phyloP scores from a whole-genome alignment of 1,140 invertebrate species.

The Procambarus virginalis region DNA sequence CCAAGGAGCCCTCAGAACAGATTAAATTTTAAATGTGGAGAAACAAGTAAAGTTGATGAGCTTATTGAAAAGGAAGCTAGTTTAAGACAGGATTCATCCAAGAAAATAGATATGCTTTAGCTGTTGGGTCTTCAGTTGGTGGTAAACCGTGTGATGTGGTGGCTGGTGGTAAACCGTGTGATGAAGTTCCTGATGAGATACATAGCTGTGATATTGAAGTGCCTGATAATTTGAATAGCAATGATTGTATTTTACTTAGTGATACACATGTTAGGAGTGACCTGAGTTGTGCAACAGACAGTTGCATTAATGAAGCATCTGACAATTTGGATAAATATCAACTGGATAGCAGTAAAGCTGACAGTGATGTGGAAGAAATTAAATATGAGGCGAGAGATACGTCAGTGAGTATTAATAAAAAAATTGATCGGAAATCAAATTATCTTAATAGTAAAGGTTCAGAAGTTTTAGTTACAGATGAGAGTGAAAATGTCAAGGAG shows the following conservation, averaged over 20 bases:
- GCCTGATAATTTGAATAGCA: not conserved
- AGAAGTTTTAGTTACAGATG: not conserved
- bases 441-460: not conserved
- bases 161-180: not conserved
- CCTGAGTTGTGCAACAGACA: not conserved
- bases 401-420: not conserved
- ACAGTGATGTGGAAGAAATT: not conserved
- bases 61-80: not conserved
- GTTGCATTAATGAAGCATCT: not conserved
- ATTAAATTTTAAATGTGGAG: not conserved
- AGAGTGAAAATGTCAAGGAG: not conserved
- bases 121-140: not conserved
- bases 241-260: not conserved
- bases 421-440: not conserved
- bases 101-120: no score
- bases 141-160: not conserved
- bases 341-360: not conserved
- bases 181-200: not conserved
- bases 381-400: not conserved
- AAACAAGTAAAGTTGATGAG: not conserved
- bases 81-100: not conserved
- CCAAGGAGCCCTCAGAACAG: not conserved
- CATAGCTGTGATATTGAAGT: not conserved
- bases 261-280: not conserved
- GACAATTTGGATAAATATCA: not conserved